Evolutionary conservation across 2,113 vertebrate genomes (phyloP).

Genomic region (Lamprologus speciosus): DNA sequence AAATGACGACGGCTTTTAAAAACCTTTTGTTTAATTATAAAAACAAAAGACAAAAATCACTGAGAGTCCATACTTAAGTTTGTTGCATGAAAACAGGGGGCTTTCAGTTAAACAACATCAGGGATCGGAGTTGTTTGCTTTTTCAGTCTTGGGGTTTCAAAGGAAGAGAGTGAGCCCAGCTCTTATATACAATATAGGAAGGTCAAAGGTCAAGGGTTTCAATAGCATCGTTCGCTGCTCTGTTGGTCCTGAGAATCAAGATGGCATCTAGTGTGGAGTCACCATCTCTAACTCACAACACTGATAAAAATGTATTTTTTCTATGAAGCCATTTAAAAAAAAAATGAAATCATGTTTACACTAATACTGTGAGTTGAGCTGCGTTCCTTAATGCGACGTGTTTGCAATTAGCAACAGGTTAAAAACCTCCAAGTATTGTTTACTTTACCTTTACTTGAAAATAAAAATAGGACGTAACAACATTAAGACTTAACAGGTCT

Average conservation of each 20-base stretch:
- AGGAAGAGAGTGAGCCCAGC: conserved; percentile 45
- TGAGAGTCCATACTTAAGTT: background rate
- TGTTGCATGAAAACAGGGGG: background rate
- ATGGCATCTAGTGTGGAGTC: conserved; percentile 11
- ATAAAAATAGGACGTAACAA: background rate
- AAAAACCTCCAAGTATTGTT: background rate
- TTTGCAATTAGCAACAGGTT: background rate
- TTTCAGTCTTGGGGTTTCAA: conserved; percentile 52
- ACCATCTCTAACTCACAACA: background rate
- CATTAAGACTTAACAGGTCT: background rate
- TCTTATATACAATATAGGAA: conserved; percentile 33
- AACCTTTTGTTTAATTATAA: background rate
- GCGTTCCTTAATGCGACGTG: background rate
- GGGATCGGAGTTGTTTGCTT: conserved; percentile 51
- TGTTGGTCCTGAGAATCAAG: background rate
- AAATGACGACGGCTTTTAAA: background rate
- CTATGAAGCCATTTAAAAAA: background rate
- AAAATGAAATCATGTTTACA: background rate
- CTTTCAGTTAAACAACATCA: background rate
- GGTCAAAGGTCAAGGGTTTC: conserved; percentile 55
- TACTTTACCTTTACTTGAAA: background rate
- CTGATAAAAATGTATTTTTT: background rate
- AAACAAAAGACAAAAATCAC: background rate
- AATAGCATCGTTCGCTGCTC: conserved; percentile 45
- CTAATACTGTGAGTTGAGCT: background rate